A percentile compares a stretch with the other conserved stretches of the same genome.
phyloP scores from a whole-genome alignment of 2,888 invertebrate species.

The Ophioninae sp. region DNA sequence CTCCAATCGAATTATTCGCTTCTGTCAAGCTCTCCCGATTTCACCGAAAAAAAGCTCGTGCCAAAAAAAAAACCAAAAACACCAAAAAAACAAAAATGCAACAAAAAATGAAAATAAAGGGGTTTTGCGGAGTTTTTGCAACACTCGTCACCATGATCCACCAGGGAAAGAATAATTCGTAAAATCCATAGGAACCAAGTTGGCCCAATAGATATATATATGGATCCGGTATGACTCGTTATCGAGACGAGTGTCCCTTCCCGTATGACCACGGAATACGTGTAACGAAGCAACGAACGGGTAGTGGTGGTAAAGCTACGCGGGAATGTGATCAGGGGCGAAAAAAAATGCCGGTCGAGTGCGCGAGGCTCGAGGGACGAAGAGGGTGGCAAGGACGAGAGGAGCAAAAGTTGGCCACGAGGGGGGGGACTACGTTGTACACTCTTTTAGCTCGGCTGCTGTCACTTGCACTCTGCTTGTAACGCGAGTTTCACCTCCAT shows the following conservation, averaged over 20 bases:
- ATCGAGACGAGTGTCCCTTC: not conserved
- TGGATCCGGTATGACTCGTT: not conserved
- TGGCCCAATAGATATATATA: not conserved
- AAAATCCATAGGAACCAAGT: not conserved
- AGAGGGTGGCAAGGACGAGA: not conserved
- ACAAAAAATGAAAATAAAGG: not conserved
- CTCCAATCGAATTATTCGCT: too few relatives aligned
- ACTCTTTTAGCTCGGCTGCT: not conserved
- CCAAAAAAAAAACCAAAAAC: too few relatives aligned
- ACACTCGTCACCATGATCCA: not conserved
- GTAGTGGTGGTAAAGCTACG: not conserved
- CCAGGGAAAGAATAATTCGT: not conserved
- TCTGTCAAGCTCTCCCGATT: too few relatives aligned
- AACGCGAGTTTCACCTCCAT: constrained; percentile 5
- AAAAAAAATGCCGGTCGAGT: not conserved
- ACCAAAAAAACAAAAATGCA: too few relatives aligned
- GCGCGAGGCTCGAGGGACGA: not conserved
- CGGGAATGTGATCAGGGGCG: constrained; percentile 1
- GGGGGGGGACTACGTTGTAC: not conserved
- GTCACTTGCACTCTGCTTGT: not conserved
- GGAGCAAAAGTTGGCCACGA: not conserved
- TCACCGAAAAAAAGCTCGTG: too few relatives aligned
- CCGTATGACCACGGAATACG: not conserved
- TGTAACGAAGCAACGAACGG: not conserved
- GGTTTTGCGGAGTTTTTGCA: not conserved